These are phyloP conservation scores for Alosa sapidissima DNA, from an alignment of 2,797 vertebrate genomes.

Conservation along the genomic window DNA sequence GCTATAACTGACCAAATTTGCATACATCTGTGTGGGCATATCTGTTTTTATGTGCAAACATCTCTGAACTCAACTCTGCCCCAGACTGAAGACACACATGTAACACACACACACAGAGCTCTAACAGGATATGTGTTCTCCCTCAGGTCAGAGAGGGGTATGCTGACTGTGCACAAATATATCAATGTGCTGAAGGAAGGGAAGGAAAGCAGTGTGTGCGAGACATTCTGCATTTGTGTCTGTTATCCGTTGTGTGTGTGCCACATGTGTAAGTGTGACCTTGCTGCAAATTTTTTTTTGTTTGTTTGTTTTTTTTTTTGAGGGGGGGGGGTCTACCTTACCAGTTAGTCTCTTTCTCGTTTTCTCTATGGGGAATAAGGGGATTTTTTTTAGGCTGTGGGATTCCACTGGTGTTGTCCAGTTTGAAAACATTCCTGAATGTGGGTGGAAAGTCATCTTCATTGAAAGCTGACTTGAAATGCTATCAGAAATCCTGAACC, in stretches of 20 bases:
- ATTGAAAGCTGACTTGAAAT: too few species aligned
- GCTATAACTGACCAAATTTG: not conserved
- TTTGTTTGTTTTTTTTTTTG: too few species aligned
- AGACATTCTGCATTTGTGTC: not conserved
- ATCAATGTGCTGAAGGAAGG: not conserved
- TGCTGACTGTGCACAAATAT: conserved; percentile 60
- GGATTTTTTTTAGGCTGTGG: not conserved
- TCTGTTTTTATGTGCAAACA: not conserved
- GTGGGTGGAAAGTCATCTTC: too few species aligned
- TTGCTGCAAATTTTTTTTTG: too few species aligned
- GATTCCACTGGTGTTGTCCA: not conserved
- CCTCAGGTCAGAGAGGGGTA: conserved; percentile 52
- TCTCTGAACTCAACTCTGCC: not conserved
- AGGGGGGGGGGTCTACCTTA: too few species aligned
- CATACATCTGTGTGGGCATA: not conserved
- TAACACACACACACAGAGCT: not conserved
- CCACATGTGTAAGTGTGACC: not conserved
- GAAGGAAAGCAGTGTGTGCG: conserved; percentile 53
- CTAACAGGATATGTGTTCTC: conserved; percentile 51
- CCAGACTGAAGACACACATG: not conserved
- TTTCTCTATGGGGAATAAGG: not conserved
- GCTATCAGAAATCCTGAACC: too few species aligned
- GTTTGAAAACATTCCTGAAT: too few species aligned
- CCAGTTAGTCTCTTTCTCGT: not conserved
- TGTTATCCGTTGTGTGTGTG: not conserved